Evolutionary conservation across 2,888 invertebrate species (phyloP).

Genomic region (Empis stercorea): DNA sequence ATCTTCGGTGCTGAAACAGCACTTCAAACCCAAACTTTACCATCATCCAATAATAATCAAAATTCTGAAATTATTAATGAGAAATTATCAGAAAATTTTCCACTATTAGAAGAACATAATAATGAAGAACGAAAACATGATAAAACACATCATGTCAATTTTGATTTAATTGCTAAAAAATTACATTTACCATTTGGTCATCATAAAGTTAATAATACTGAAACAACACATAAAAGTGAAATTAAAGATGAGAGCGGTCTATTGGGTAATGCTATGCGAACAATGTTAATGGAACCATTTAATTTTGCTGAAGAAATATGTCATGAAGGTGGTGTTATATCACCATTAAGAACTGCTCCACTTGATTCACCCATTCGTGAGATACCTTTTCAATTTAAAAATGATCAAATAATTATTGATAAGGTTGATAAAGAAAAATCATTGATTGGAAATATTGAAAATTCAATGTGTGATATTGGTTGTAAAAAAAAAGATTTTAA

Average conservation of each 20-base stretch:
- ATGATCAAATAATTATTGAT: background rate
- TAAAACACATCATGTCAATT: no score
- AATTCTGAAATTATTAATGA: no score
- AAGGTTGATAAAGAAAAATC: background rate
- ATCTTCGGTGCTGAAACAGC: conserved; percentile 23
- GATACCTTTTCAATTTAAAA: background rate
- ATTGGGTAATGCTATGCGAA: conserved; percentile 43
- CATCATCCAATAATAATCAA: no score
- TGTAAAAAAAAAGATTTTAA: background rate
- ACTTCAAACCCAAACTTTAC: no score
- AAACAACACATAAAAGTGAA: conserved; percentile 1
- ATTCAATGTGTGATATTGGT: background rate
- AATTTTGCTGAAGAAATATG: conserved; percentile 25
- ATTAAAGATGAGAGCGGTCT: conserved; percentile 30
- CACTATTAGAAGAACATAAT: no score
- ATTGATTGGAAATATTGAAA: no score
- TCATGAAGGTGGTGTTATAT: background rate
- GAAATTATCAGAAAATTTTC: no score
- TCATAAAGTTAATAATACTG: conserved; percentile 1
- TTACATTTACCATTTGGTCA: conserved; percentile 14
- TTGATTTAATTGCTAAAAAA: conserved; percentile 9
- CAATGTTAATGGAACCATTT: conserved; percentile 43
- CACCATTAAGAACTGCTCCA: background rate
- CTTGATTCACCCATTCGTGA: background rate
- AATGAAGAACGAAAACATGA: no score